A percentile compares a stretch with the other conserved stretches of the same genome.
These are phyloP conservation scores for Falcaria lacertinaria DNA, from an alignment of 2,888 invertebrate species.

Conservation along the genomic window DNA sequence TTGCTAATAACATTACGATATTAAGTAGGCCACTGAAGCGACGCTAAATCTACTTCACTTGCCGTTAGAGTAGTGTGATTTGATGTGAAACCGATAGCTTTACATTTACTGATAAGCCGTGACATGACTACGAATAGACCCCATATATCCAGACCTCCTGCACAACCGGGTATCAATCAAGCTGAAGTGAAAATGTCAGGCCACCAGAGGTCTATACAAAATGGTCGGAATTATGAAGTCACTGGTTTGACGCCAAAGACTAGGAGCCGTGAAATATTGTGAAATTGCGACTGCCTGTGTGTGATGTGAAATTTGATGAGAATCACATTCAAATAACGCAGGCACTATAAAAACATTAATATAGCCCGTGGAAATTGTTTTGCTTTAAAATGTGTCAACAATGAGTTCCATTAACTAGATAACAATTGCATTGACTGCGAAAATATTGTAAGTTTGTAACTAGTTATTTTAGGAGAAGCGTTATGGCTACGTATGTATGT, in stretches of 20 bases:
- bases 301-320: constrained; percentile 28
- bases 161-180: constrained; percentile 19
- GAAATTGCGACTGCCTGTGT: constrained; percentile 21
- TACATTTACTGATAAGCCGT: constrained; percentile 37
- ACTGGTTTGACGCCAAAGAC: constrained; percentile 23
- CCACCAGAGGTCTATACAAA: constrained; percentile 16
- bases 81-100: constrained; percentile 32
- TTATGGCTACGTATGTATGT: too few relatives aligned
- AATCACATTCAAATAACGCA: constrained; percentile 21
- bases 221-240: constrained; percentile 10
- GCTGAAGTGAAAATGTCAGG: constrained; percentile 21
- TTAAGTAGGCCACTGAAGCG: constrained; percentile 11
- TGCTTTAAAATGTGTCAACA: not conserved
- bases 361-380: not conserved
- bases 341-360: constrained; percentile 1
- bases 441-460: too few relatives aligned
- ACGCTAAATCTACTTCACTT: constrained; percentile 23
- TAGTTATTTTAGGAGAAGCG: too few relatives aligned
- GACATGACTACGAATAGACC: constrained; percentile 26
- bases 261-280: constrained; percentile 33
- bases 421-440: not conserved
- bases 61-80: constrained; percentile 27
- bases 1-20: not conserved
- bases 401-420: not conserved
- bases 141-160: constrained; percentile 24